Conservation (phyloP, 2,113 vertebrate genomes). For the Vanacampus margaritifer region DNA sequence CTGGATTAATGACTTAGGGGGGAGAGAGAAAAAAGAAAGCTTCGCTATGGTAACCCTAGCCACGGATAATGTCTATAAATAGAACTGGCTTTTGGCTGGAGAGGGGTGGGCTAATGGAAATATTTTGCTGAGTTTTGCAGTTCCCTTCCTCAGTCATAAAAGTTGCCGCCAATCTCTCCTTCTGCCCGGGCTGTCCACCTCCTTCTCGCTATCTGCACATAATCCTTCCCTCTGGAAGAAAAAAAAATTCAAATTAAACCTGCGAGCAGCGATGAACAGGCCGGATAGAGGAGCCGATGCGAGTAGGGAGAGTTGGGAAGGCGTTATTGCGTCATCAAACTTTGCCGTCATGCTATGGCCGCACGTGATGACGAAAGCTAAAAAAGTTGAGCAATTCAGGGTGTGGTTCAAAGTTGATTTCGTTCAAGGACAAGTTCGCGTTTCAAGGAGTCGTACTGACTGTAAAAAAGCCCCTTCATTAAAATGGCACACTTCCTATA, state of each 20-base stretch:
- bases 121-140: slow-evolving; percentile 28
- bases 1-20: slow-evolving; percentile 34
- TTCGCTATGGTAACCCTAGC: slow-evolving; percentile 32
- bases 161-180: slow-evolving; percentile 4
- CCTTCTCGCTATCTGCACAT: slow-evolving; percentile 10
- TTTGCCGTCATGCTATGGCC: not conserved
- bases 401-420: no score
- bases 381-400: no score
- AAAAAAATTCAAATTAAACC: slow-evolving; percentile 1
- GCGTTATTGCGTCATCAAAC: not conserved
- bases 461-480: no score
- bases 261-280: not conserved
- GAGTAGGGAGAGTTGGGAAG: not conserved
- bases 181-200: slow-evolving; percentile 1
- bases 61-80: slow-evolving; percentile 38
- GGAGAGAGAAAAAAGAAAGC: slow-evolving; percentile 29
- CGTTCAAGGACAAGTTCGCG: no score
- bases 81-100: slow-evolving; percentile 10
- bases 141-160: slow-evolving; percentile 19
- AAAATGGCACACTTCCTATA: no score
- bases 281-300: not conserved
- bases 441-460: no score
- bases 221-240: slow-evolving; percentile 9
- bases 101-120: slow-evolving; percentile 20
- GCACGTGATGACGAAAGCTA: not conserved